Conservation (phyloP, 1,140 invertebrate genomes). For the Helicoverpa armigera region DNA sequence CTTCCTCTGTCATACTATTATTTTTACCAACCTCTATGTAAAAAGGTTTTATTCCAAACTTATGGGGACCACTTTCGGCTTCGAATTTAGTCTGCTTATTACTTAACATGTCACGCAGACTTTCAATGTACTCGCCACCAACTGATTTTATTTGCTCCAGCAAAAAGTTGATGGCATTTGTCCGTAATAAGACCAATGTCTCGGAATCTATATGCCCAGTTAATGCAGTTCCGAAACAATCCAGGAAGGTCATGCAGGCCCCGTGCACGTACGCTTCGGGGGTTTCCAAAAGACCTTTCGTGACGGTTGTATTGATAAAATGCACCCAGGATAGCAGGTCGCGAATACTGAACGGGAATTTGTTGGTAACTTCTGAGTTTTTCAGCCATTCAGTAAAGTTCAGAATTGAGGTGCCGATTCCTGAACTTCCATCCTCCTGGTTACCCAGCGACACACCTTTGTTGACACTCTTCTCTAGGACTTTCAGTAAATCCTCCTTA, state of each 20-base stretch:
- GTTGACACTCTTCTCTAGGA: constrained; percentile 93
- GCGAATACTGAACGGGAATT: constrained; percentile 95
- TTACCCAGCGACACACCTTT: constrained; percentile 85
- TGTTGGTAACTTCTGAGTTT: constrained; percentile 91
- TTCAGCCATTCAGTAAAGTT: constrained; percentile 94
- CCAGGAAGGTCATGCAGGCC: constrained; percentile 95
- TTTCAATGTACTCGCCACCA: constrained; percentile 69
- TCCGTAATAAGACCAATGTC: constrained; percentile 85
- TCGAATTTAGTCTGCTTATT: constrained; percentile 68
- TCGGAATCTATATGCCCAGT: constrained; percentile 88
- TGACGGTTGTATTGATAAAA: constrained; percentile 93
- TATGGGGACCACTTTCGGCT: constrained; percentile 65
- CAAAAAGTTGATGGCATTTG: constrained; percentile 85
- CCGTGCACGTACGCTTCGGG: constrained; percentile 94
- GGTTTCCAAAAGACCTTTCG: constrained; percentile 84
- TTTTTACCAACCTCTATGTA: constrained; percentile 87
- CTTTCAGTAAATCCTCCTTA: constrained; percentile 91
- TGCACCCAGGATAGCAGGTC: constrained; percentile 97
- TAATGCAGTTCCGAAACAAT: constrained; percentile 93
- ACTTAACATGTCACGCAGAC: constrained; percentile 69
- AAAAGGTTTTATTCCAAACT: constrained; percentile 92
- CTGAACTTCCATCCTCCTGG: constrained; percentile 87
- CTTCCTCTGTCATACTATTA: constrained; percentile 56
- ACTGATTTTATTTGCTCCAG: constrained; percentile 82
- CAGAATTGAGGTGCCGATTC: constrained; percentile 90